These are phyloP conservation scores for Psylliodes chrysocephalus DNA, from an alignment of 2,888 invertebrate species.

Conservation along the genomic window DNA sequence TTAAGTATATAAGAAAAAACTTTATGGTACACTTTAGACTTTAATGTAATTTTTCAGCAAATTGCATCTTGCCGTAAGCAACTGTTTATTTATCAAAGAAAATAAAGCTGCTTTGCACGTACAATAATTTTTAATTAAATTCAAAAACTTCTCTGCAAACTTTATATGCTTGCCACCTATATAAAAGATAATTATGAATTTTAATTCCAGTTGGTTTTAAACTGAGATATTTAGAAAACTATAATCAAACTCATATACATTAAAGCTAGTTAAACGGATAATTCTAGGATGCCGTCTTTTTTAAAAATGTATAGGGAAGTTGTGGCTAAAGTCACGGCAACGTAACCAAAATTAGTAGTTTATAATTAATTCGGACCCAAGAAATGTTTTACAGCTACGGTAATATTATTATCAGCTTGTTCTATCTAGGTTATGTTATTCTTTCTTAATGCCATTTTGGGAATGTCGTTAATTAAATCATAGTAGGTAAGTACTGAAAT, in stretches of 20 bases:
- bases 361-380: too few relatives aligned
- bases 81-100: conserved; percentile 7
- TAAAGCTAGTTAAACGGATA: conserved; percentile 12
- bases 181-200: conserved; percentile 22
- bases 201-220: conserved; percentile 11
- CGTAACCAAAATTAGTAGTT: too few relatives aligned
- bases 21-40: neutral
- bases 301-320: neutral
- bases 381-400: too few relatives aligned
- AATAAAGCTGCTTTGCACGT: conserved; percentile 6
- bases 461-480: too few relatives aligned
- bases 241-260: conserved; percentile 17
- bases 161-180: conserved; percentile 14
- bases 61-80: neutral
- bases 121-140: conserved; percentile 18
- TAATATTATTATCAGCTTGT: too few relatives aligned
- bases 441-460: too few relatives aligned
- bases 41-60: neutral
- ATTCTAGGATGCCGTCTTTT: conserved; percentile 3
- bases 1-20: neutral
- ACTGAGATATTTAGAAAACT: conserved; percentile 17
- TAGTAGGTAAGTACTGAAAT: too few relatives aligned
- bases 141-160: conserved; percentile 6
- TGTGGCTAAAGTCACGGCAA: neutral
- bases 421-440: too few relatives aligned